Evolutionary conservation across 1,140 invertebrate species (phyloP).

Genomic region (Thrips palmi): DNA sequence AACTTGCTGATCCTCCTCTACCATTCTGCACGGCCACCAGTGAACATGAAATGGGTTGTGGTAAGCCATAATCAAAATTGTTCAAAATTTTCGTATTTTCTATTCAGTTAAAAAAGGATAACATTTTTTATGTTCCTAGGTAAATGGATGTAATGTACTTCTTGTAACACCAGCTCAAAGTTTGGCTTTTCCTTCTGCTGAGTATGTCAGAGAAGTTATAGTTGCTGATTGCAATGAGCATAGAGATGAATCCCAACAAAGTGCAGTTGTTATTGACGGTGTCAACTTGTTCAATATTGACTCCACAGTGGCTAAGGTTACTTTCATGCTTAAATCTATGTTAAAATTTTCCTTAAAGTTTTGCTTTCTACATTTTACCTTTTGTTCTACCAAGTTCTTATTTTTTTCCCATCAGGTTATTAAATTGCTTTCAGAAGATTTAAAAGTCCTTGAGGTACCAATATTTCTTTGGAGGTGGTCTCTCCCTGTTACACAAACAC

Average conservation of each 20-base stretch:
- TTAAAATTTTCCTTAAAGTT: not conserved
- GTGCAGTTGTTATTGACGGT: slow-evolving; percentile 38
- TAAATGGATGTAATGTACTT: slow-evolving; percentile 18
- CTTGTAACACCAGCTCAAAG: slow-evolving; percentile 38
- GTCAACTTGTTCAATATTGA: slow-evolving; percentile 36
- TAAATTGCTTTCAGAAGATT: too few species aligned
- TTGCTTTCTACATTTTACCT: not conserved
- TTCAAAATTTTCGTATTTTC: not conserved
- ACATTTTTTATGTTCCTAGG: slow-evolving; percentile 14
- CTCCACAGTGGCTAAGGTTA: slow-evolving; percentile 38
- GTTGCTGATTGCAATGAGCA: slow-evolving; percentile 19
- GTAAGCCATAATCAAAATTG: slow-evolving; percentile 21
- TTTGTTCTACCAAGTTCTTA: too few species aligned
- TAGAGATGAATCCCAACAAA: slow-evolving; percentile 17
- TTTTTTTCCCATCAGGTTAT: too few species aligned
- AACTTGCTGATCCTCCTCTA: slow-evolving; percentile 48
- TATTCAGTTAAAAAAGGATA: not conserved
- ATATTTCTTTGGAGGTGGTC: too few species aligned
- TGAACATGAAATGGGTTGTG: slow-evolving; percentile 23
- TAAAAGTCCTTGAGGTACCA: too few species aligned
- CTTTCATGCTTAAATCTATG: too few species aligned
- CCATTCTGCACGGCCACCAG: slow-evolving; percentile 37
- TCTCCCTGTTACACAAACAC: too few species aligned
- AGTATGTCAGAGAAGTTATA: slow-evolving; percentile 33
- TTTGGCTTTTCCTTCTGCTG: slow-evolving; percentile 43